Percentiles rank a stretch among this genome's conserved stretches.
phyloP scores from a whole-genome alignment of 2,113 vertebrate species.

The zebrafish (Danio rerio) region GRCz12tu NC_133185.1:31846001-31846500 shows the following conservation, averaged over 20 bases:
- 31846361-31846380: conserved; percentile 32
- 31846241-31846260: neutral
- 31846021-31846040: neutral
- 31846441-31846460: conserved; percentile 10
- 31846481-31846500: conserved; percentile 31
- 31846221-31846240: neutral
- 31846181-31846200: neutral
- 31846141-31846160: conserved; percentile 10
- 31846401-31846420: neutral
- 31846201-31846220: conserved; percentile 8
- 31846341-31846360: conserved; percentile 16
- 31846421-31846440: conserved; percentile 6
- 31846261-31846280: conserved; percentile 1
- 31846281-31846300: conserved; percentile 5
- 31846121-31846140: neutral
- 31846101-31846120: neutral
- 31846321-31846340: conserved; percentile 3
- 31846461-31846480: conserved; percentile 2
- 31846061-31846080: neutral
- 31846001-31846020: neutral
- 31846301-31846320: conserved; percentile 44
- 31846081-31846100: neutral
- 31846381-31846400: conserved; percentile 11
- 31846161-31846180: conserved; percentile 28
- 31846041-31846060: neutral